These are phyloP conservation scores for Uropetala carovei DNA, from an alignment of 2,888 invertebrate species.

Conservation along the genomic window DNA sequence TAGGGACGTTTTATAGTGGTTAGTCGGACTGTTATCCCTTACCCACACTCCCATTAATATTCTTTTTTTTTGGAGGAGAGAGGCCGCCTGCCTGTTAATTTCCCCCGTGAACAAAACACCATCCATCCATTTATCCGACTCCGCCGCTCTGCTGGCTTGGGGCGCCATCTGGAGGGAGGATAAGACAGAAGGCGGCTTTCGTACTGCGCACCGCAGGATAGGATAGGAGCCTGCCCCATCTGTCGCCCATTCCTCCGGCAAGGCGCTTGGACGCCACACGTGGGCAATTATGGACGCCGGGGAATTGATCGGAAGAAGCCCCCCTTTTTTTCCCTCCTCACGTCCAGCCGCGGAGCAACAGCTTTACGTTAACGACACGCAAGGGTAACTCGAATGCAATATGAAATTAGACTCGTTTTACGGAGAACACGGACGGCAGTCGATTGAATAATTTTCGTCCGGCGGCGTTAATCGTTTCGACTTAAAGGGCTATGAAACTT, in stretches of 20 bases:
- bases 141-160: not conserved
- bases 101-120: constrained; percentile 13
- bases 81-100: constrained; percentile 17
- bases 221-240: not conserved
- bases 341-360: not conserved
- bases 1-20: not conserved
- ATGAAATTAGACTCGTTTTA: not conserved
- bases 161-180: constrained; percentile 8
- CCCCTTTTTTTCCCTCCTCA: not conserved
- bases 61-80: not conserved
- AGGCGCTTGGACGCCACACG: not conserved
- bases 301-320: constrained; percentile 17
- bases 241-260: not conserved
- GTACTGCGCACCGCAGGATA: not conserved
- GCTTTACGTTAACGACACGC: not conserved
- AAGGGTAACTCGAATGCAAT: not conserved
- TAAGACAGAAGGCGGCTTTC: constrained; percentile 24
- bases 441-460: no score
- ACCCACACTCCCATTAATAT: not conserved
- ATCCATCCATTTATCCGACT: constrained; percentile 15
- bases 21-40: not conserved
- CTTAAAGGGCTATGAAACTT: no score
- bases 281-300: constrained; percentile 5
- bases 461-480: no score
- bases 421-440: not conserved